Base-by-base conservation (phyloP, 2,888 invertebrate species). In the Melieria picta region DNA sequence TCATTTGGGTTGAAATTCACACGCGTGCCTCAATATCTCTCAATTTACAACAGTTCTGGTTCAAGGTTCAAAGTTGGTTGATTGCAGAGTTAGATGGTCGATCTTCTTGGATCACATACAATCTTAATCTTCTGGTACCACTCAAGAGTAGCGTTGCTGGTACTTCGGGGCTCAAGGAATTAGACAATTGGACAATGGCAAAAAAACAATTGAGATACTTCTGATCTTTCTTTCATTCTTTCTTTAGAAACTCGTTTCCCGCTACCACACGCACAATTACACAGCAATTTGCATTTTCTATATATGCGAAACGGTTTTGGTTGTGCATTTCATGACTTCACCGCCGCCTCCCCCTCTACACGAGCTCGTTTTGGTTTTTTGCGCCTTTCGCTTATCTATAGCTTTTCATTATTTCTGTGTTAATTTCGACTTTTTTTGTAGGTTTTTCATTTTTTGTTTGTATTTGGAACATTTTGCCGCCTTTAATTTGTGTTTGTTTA, bases 351-450 rank as follows among this genome's bases (percentile, higher is more conserved):
- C 46, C 50, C 63, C 13, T 52, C 42, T n/a, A 16, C 58, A 11
- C n/a, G 6, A 57, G 11, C 47, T 5, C 46, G 10, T 30, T 5
- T 5, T 9, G 10, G 16, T 50, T 13, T 63, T 72, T 65, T 75
- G 74, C 68, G 68, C 45, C 30, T 71, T 75, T 68, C 57, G 79
- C 82, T 83, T 84, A 82, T 83, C 84, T 79, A 77, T 71, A 69
- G 79, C 79, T 79, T 83, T 83, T 83, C 81, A 82, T 83, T 82
- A 79, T 79, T 77, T 69, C 9, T 60, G 30, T 42, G 56, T 71
- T 57, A 71, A 47, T 70, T 68, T 56, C 56, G 56, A 63, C 30
- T 70, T 80, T 81, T 81, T 74, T 78, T 72, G 79, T 77, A 74
- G 75, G 77, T 77, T 78, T 76, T 75, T 77, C 76, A 43, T 62